These are phyloP conservation scores for Ganaspis sp. DNA, from an alignment of 1,140 invertebrate species.

Conservation along the genomic window DNA sequence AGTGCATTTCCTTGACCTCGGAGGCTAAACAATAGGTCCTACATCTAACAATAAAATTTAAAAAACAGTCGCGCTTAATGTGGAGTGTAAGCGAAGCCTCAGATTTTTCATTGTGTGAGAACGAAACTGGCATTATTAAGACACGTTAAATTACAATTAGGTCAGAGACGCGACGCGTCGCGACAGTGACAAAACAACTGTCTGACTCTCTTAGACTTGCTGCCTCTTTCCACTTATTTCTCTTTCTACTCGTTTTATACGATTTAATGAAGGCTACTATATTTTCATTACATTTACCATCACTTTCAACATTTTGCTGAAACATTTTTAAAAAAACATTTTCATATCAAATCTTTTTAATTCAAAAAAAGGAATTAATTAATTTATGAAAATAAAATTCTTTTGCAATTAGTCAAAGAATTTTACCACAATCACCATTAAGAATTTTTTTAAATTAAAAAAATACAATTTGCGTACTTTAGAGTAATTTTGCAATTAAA, in stretches of 20 bases:
- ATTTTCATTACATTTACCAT: not conserved
- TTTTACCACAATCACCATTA: no score
- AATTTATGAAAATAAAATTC: no score
- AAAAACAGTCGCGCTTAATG: not conserved
- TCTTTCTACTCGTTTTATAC: not conserved
- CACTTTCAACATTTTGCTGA: not conserved
- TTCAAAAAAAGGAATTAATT: no score
- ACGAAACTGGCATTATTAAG: not conserved
- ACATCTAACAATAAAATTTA: slow-evolving; percentile 16
- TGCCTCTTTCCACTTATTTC: slow-evolving; percentile 2
- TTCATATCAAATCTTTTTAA: no score
- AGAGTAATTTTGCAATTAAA: slow-evolving; percentile 32
- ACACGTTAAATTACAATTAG: slow-evolving; percentile 18
- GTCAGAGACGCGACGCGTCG: slow-evolving; percentile 4
- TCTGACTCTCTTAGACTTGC: slow-evolving; percentile 7
- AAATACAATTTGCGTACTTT: slow-evolving; percentile 37
- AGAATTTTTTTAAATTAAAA: no score
- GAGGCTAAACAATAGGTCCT: slow-evolving; percentile 41
- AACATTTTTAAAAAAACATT: no score
- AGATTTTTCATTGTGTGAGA: not conserved
- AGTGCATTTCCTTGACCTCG: slow-evolving; percentile 45
- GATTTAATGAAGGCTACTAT: not conserved
- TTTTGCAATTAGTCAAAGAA: no score
- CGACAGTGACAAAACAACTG: not conserved
- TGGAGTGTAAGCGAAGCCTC: not conserved